Evolutionary conservation across 1,140 invertebrate species (phyloP).

Genomic region (Diorhabda carinulata): DNA sequence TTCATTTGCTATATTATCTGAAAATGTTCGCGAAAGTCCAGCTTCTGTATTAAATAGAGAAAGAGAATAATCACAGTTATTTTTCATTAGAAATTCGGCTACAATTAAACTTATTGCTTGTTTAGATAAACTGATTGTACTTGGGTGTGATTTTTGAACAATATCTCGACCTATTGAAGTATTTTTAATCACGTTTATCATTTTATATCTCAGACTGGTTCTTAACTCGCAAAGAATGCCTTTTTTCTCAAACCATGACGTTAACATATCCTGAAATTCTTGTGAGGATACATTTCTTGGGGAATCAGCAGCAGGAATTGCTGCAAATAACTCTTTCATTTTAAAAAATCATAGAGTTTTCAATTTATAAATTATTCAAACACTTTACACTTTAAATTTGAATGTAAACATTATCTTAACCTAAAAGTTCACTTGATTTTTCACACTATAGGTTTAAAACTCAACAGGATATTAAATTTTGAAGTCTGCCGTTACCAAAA

Average conservation of each 20-base stretch:
- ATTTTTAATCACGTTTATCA: constrained; percentile 52
- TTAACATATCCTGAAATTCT: constrained; percentile 55
- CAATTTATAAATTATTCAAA: background rate
- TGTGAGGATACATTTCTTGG: constrained; percentile 30
- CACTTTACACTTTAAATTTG: background rate
- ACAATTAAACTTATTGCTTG: constrained; percentile 57
- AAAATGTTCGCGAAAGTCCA: constrained; percentile 42
- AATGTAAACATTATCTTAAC: background rate
- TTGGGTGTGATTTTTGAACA: constrained; percentile 21
- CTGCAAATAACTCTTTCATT: constrained; percentile 26
- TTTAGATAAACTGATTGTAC: constrained; percentile 45
- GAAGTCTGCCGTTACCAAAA: too few species aligned
- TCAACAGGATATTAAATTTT: too few species aligned
- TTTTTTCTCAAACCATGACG: constrained; percentile 54
- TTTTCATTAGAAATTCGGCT: constrained; percentile 53
- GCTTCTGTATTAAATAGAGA: constrained; percentile 57
- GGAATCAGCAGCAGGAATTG: constrained; percentile 13
- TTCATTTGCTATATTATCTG: constrained; percentile 21
- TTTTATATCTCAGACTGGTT: constrained; percentile 53
- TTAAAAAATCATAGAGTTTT: background rate
- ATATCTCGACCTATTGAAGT: constrained; percentile 41
- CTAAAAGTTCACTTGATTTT: too few species aligned
- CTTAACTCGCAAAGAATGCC: constrained; percentile 53
- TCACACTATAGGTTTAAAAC: too few species aligned
- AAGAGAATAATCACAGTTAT: constrained; percentile 55